phyloP scores from a whole-genome alignment of 2,888 invertebrate species.

The Tryphoninae sp. region DNA sequence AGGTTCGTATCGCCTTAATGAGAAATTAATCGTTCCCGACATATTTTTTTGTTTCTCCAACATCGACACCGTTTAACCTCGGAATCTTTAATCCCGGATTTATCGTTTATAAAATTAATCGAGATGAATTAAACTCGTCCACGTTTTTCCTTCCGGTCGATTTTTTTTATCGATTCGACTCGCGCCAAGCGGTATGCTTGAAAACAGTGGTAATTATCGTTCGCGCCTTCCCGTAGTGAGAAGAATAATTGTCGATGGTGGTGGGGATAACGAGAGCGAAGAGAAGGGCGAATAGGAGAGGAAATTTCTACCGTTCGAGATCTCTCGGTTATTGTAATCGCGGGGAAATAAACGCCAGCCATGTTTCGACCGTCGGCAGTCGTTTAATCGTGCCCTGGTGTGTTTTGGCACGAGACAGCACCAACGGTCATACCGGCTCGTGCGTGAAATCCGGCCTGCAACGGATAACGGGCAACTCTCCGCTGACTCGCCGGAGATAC shows the following conservation, averaged over 20 bases:
- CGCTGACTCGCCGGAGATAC: slow-evolving; percentile 34
- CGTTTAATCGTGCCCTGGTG: slow-evolving; percentile 52
- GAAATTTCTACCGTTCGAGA: not conserved
- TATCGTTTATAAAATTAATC: not conserved
- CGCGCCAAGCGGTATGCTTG: too few species aligned
- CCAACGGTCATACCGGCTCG: slow-evolving; percentile 69
- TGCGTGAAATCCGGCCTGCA: slow-evolving; percentile 68
- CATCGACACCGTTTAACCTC: slow-evolving; percentile 18
- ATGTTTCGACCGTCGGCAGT: slow-evolving; percentile 38
- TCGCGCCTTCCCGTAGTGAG: not conserved
- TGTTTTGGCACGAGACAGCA: slow-evolving; percentile 70
- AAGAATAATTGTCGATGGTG: slow-evolving; percentile 11
- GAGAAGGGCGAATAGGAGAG: not conserved
- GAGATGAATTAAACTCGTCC: too few species aligned
- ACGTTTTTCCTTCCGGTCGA: too few species aligned
- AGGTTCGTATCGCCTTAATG: not conserved
- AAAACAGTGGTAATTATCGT: not conserved
- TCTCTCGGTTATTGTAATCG: not conserved
- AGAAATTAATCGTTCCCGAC: slow-evolving; percentile 24
- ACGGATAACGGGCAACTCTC: slow-evolving; percentile 34
- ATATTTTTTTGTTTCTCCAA: not conserved
- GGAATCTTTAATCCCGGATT: not conserved
- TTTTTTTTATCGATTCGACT: too few species aligned
- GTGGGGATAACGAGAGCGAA: not conserved
- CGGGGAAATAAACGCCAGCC: slow-evolving; percentile 25